These are phyloP conservation scores for Rhynchophorus ferrugineus DNA, from an alignment of 1,140 invertebrate species.

Conservation along the genomic window DNA sequence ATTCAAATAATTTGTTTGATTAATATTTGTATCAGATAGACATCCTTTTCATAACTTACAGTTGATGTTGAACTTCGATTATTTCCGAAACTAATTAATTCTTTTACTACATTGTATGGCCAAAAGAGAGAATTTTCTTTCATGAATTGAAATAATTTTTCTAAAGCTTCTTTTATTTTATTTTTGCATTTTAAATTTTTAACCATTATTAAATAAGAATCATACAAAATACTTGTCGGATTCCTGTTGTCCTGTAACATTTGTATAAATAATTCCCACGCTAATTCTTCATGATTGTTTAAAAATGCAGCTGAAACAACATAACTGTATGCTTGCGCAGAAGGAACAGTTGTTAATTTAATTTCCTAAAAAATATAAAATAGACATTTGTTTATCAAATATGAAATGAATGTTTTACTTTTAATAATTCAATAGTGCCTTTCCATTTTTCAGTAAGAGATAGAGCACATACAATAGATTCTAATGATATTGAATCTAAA, in stretches of 20 bases:
- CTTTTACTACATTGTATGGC: slow-evolving; percentile 1
- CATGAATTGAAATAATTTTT: slow-evolving; percentile 27
- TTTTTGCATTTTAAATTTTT: slow-evolving; percentile 11
- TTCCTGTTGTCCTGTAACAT: slow-evolving; percentile 31
- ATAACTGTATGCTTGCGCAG: slow-evolving; percentile 39
- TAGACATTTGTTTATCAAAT: neutral
- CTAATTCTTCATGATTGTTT: slow-evolving; percentile 47
- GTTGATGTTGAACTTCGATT: slow-evolving; percentile 4
- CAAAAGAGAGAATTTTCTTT: slow-evolving; percentile 23
- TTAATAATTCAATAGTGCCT: slow-evolving; percentile 46
- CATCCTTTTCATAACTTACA: slow-evolving; percentile 9
- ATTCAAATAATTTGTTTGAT: neutral
- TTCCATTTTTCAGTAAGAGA: slow-evolving; percentile 55
- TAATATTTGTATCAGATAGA: slow-evolving; percentile 2
- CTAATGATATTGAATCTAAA: slow-evolving; percentile 50
- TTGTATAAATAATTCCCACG: slow-evolving; percentile 46
- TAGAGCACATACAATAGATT: slow-evolving; percentile 51
- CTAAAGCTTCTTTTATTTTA: slow-evolving; percentile 16
- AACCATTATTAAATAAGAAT: slow-evolving; percentile 24
- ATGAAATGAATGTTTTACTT: neutral
- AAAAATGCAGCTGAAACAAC: slow-evolving; percentile 49
- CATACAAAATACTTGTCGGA: slow-evolving; percentile 15
- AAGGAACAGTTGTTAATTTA: slow-evolving; percentile 39
- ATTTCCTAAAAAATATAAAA: slow-evolving; percentile 41
- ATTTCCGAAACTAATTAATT: slow-evolving; percentile 15